A percentile compares a stretch with the other conserved stretches of the same genome.
Evolutionary conservation across 92 coral and sea anemone genomes (phyloP).

Genomic region (Muricea muricata): DNA sequence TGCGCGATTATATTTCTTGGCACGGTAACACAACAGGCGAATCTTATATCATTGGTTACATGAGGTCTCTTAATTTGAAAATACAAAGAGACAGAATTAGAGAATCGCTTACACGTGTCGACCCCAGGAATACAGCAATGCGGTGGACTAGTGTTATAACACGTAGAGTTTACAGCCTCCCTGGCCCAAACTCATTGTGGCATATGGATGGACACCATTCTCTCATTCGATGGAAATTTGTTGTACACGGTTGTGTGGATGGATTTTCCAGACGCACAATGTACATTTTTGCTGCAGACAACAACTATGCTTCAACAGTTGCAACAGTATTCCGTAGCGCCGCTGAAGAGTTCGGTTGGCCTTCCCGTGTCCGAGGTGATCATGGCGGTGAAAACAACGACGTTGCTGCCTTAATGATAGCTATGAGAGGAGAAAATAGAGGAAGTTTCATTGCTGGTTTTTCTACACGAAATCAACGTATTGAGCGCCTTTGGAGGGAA

Average conservation of each 20-base stretch:
- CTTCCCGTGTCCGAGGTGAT: constrained; percentile 56
- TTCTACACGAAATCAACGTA: constrained; percentile 65
- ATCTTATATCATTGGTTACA: constrained; percentile 33
- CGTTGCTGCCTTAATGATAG: constrained; percentile 57
- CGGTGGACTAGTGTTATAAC: constrained; percentile 66
- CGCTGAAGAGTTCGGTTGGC: constrained; percentile 53
- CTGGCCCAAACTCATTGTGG: constrained; percentile 64
- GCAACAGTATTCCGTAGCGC: constrained; percentile 33
- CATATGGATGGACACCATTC: constrained; percentile 65
- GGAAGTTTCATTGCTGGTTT: constrained; percentile 65
- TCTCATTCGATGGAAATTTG: constrained; percentile 42
- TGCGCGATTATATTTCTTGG: constrained; percentile 31
- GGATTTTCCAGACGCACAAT: constrained; percentile 66
- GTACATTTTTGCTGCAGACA: constrained; percentile 61
- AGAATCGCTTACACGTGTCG: constrained; percentile 52
- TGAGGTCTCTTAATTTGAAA: constrained; percentile 24
- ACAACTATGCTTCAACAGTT: constrained; percentile 60
- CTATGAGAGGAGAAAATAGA: constrained; percentile 53
- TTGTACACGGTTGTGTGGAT: constrained; percentile 46
- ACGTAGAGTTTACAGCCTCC: constrained; percentile 61
- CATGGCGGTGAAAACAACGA: constrained; percentile 59
- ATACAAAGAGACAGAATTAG: constrained; percentile 21
- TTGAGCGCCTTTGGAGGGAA: constrained; percentile 57
- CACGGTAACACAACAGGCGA: constrained; percentile 43
- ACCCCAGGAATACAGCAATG: constrained; percentile 60